Base-by-base conservation (phyloP, 2,888 invertebrate genomes). In the Acleris literana region DNA sequence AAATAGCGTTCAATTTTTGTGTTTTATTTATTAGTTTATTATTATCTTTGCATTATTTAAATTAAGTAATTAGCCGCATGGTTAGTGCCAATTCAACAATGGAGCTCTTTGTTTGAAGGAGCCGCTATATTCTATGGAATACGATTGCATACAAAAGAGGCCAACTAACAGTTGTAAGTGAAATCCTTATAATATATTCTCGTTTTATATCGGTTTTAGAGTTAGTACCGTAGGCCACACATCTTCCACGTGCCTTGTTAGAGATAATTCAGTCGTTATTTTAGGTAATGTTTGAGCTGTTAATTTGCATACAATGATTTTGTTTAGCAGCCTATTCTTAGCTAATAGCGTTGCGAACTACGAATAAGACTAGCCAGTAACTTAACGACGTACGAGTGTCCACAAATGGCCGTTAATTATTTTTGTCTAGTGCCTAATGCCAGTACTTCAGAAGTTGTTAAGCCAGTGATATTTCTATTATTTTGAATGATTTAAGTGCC, bases 271-370 rank as follows among this genome's bases (percentile, higher is more conserved):
- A 57, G 80, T 80, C 78, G 80, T 83, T 81, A 82, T 80, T 84
- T 82, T 82, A 73, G 84, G 85, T 85, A 85, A 81, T 85, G 82
- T 81, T 83, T 80, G 79, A 80, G 80, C 72, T 77, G 85, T 82
- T 87, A 62, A 90, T 92, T 92, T 88, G 90, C 90, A 90, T 91
- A 89, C 86, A 90, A 88, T 90, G 76, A 78, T 80, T 76, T 77
- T 82, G 76, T 80, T 76, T 77, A 80, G 79, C 73, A 78, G 84
- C 82, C 80, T 85, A 82, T 72, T 78, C 60, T 76, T 73, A 72
- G 57, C 81, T 75, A 75, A 78, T 75, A 76, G 76, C 74, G 74
- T 76, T 76, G 73, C 22, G 22, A 51, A 55, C 60, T 60, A 43
- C 66, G 56, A 65, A 61, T 61, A 61, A 52, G 55, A 61, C 52